Evolutionary conservation across 1,140 invertebrate genomes (phyloP), one percentile per base, ranked within the genome.

Genomic region (Drosophila suzukii): DNA sequence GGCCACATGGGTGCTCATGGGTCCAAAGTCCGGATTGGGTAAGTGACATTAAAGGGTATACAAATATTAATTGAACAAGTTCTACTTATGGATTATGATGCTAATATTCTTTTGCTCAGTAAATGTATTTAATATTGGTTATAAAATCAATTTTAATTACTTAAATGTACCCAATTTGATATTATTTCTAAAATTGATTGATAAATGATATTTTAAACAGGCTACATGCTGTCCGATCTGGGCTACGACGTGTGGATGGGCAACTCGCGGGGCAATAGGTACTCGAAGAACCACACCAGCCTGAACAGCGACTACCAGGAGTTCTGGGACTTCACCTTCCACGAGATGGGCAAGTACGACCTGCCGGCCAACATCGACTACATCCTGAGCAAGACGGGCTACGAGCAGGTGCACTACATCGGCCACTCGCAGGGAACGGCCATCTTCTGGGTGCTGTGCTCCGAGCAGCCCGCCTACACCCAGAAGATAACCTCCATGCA

Each of bases 301-400:
- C 93, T 93, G 50, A 95, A 91, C 91, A 93, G 93, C 4, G 94
- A 95, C 80, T 93, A 94, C 56, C 90, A 93, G 12, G 90, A 94
- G 51, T 97, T 95, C 81, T 97, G 96, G 96, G 92, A 95, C 68
- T 97, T 96, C 81, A 96, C 95, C 47, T 97, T 94, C 93, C 95
- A 97, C 82, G 96, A 97, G 92, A 96, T 97, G 93, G 96, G 95
- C 44, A 92, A 94, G 38, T 95, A 94, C 67, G 97, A 98, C 92
- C 75, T 97, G 34, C 96, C 97, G 2, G 94, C 96, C 0, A 95
- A 95, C 92, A 95, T 98, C 44, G 94, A 96, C 81, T 95, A 95
- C 79, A 93, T 96, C 34, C 90, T 97, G 2, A 91, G 93, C n/a
- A 79, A 91, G 11, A 96, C 96, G 0, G 93, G 93, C 4, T 91